These are phyloP conservation scores for Margarornis squamiger DNA, from an alignment of 2,797 vertebrate genomes.

Conservation along the genomic window DNA sequence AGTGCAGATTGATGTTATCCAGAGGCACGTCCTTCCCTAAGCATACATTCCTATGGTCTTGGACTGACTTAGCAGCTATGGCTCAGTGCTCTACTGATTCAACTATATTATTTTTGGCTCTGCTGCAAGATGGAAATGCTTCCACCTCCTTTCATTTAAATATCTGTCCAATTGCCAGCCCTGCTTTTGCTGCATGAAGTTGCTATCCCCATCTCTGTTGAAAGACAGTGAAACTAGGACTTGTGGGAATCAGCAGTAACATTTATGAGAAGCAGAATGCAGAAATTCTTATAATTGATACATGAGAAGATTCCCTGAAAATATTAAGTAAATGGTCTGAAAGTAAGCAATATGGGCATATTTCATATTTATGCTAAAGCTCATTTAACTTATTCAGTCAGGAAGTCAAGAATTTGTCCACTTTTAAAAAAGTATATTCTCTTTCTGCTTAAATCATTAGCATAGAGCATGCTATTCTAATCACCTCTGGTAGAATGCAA, in stretches of 20 bases:
- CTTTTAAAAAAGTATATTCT: neutral
- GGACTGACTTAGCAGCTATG: neutral
- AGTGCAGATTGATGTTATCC: neutral
- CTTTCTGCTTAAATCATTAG: slow-evolving; percentile 22
- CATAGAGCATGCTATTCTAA: neutral
- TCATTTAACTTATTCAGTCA: neutral
- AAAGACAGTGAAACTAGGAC: neutral
- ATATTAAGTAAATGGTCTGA: neutral
- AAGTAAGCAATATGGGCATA: neutral
- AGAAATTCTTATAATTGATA: neutral
- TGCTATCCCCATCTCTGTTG: neutral
- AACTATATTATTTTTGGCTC: neutral
- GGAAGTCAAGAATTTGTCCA: neutral
- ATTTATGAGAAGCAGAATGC: neutral
- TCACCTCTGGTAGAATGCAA: neutral
- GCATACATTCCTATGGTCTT: neutral
- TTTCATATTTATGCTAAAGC: neutral
- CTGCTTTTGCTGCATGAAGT: neutral
- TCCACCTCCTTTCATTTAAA: neutral
- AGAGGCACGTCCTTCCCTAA: neutral
- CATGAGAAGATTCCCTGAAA: neutral
- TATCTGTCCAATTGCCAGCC: neutral
- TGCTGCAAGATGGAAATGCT: neutral
- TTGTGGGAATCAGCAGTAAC: neutral
- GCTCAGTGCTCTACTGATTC: neutral